Evolutionary conservation across 2,888 invertebrate species (phyloP).

Genomic region (Caenorhabditis imperialis): DNA sequence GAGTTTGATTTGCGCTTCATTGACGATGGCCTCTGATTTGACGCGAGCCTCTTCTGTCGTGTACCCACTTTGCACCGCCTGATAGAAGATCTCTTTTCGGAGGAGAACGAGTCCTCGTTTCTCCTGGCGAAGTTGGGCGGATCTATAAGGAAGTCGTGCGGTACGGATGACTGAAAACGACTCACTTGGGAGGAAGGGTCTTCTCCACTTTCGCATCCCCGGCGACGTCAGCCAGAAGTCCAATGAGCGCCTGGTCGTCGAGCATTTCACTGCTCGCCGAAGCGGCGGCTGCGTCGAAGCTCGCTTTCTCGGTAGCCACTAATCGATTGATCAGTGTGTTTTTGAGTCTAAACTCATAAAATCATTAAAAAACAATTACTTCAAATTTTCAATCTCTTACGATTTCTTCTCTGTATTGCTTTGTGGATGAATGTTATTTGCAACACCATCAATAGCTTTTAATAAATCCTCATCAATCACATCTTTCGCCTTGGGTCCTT

Average conservation of each 20-base stretch:
- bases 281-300: constrained; percentile 64
- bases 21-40: constrained; percentile 63
- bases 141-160: constrained; percentile 12
- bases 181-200: constrained; percentile 39
- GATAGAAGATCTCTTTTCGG: constrained; percentile 71
- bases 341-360: constrained; percentile 47
- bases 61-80: constrained; percentile 69
- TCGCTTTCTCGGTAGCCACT: constrained; percentile 63
- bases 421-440: constrained; percentile 52
- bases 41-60: constrained; percentile 60
- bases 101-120: constrained; percentile 56
- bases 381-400: constrained; percentile 12
- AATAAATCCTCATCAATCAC: constrained; percentile 61
- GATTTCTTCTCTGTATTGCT: constrained; percentile 52
- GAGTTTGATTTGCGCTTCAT: constrained; percentile 57
- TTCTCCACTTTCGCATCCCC: constrained; percentile 44
- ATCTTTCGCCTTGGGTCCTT: constrained; percentile 56
- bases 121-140: constrained; percentile 45
- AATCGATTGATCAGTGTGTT: constrained; percentile 61
- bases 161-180: background rate
- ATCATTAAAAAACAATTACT: constrained; percentile 4
- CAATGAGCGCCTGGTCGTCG: constrained; percentile 57
- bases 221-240: constrained; percentile 51
- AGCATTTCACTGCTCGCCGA: constrained; percentile 64
- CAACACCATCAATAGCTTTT: constrained; percentile 62